These are phyloP conservation scores for Apoda limacodes DNA, from an alignment of 2,888 invertebrate genomes.

Conservation along the genomic window DNA sequence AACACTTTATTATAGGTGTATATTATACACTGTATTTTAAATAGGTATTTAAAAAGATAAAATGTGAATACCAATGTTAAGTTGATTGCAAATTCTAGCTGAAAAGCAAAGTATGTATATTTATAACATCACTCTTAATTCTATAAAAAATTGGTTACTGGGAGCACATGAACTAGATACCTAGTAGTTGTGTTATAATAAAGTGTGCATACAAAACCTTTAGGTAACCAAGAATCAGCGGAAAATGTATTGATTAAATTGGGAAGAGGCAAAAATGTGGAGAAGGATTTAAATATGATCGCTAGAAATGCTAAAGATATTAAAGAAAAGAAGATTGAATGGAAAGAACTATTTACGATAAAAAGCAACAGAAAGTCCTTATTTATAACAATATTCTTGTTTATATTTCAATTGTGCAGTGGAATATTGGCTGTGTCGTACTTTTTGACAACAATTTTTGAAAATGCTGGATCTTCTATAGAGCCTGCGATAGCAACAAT, in stretches of 20 bases:
- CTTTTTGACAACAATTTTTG: not conserved
- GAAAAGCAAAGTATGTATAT: too few species aligned
- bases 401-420: not conserved
- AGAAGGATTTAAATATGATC: not conserved
- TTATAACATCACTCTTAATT: too few species aligned
- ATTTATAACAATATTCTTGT: not conserved
- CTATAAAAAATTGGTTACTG: too few species aligned
- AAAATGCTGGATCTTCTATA: not conserved
- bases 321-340: not conserved
- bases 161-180: too few species aligned
- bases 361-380: not conserved
- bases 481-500: not conserved
- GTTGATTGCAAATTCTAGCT: too few species aligned
- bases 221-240: not conserved
- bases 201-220: too few species aligned
- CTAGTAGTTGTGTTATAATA: too few species aligned
- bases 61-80: too few species aligned
- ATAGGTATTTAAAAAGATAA: too few species aligned
- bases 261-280: not conserved
- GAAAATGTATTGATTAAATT: not conserved
- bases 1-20: too few species aligned
- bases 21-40: too few species aligned
- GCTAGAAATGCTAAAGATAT: not conserved
- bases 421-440: not conserved
- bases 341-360: not conserved